Conservation (phyloP, 2,888 invertebrate species). For the Chrysolina haemoptera region DNA sequence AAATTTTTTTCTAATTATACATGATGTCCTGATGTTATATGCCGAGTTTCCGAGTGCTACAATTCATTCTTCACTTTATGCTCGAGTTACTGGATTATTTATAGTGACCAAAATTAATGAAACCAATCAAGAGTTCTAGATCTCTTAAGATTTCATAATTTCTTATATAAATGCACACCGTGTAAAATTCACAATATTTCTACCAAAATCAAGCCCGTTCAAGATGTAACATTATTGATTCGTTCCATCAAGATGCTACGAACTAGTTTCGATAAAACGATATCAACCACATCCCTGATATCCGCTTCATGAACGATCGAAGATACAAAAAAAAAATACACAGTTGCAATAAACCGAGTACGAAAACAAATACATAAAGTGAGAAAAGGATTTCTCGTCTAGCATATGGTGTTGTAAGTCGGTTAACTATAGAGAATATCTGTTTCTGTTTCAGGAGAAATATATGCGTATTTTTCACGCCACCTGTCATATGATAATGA, state of each 20-base stretch:
- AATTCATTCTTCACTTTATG: too few relatives aligned
- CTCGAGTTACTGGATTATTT: too few relatives aligned
- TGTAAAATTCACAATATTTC: too few relatives aligned
- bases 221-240: neutral
- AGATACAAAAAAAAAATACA: neutral
- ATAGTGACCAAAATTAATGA: too few relatives aligned
- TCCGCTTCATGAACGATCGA: neutral
- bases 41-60: too few relatives aligned
- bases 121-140: too few relatives aligned
- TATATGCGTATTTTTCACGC: conserved; percentile 17
- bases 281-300: conserved; percentile 6
- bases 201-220: neutral
- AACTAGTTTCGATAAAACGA: neutral
- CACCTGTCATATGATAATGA: conserved; percentile 5
- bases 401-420: conserved; percentile 17
- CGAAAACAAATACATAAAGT: neutral
- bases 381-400: conserved; percentile 19
- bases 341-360: neutral
- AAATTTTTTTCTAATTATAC: too few relatives aligned
- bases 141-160: too few relatives aligned
- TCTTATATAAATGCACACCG: too few relatives aligned
- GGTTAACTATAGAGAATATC: neutral
- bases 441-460: conserved; percentile 3
- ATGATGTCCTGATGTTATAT: too few relatives aligned
- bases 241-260: neutral